These are phyloP conservation scores for Crambe crambe DNA, from an alignment of 37 sponge, comb jelly and placozoan species.

Conservation along the genomic window DNA sequence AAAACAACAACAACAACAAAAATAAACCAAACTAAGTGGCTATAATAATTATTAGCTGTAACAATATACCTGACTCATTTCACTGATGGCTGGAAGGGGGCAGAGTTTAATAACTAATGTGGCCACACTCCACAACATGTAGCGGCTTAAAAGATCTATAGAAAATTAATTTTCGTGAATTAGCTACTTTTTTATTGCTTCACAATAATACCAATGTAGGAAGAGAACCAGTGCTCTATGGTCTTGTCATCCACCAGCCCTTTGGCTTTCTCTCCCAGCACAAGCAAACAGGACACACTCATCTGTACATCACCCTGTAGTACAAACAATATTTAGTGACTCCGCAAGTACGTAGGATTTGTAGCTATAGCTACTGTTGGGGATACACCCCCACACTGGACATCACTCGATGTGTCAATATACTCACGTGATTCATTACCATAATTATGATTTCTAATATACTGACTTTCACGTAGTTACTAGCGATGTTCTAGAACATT, in stretches of 20 bases:
- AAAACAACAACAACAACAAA: background rate
- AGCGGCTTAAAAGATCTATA: slow-evolving; percentile 59
- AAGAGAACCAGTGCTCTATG: slow-evolving; percentile 72
- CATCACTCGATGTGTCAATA: background rate
- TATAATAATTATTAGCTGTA: background rate
- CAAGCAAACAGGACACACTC: slow-evolving; percentile 76
- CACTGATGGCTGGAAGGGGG: slow-evolving; percentile 46
- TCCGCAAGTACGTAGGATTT: background rate
- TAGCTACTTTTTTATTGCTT: background rate
- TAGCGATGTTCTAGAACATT: too few relatives aligned
- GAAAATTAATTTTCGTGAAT: background rate
- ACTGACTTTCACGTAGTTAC: too few relatives aligned
- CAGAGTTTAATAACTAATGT: slow-evolving; percentile 69
- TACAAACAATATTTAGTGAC: slow-evolving; percentile 2
- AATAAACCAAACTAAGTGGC: background rate
- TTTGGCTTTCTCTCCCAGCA: slow-evolving; percentile 63
- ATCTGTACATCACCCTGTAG: slow-evolving; percentile 94
- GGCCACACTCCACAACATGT: slow-evolving; percentile 54
- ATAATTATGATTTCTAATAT: too few relatives aligned
- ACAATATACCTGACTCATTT: slow-evolving; percentile 57
- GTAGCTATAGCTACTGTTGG: slow-evolving; percentile 4
- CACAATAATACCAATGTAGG: slow-evolving; percentile 85
- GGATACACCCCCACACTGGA: too few relatives aligned
- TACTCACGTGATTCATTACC: background rate
- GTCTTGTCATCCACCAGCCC: slow-evolving; percentile 24